Percentiles rank a stretch among this genome's conserved stretches.
These are phyloP conservation scores for Caenorhabditis japonica DNA, from an alignment of 2,888 invertebrate genomes.

Conservation along the genomic window DNA sequence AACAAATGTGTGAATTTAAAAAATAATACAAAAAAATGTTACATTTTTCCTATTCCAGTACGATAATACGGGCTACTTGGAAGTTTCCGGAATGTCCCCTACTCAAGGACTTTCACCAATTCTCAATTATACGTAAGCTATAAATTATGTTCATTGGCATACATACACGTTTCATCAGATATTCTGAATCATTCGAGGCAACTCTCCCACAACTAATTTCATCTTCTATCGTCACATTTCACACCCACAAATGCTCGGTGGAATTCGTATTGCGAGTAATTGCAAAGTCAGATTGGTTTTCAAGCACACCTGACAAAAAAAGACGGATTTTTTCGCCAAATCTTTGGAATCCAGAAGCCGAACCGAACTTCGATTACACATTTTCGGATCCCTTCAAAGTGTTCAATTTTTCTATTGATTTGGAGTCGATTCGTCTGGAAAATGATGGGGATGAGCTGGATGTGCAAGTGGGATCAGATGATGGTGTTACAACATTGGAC, in stretches of 20 bases:
- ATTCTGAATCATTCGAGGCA: too few relatives aligned
- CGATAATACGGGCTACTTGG: too few relatives aligned
- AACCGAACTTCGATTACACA: slow-evolving; percentile 25
- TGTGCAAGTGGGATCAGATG: slow-evolving; percentile 31
- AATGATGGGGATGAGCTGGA: slow-evolving; percentile 37
- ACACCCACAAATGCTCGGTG: not conserved
- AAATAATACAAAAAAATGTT: too few relatives aligned
- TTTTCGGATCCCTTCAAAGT: not conserved
- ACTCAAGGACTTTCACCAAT: too few relatives aligned
- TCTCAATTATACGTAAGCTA: too few relatives aligned
- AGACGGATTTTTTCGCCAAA: slow-evolving; percentile 1
- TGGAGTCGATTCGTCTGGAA: slow-evolving; percentile 3
- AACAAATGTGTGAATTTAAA: too few relatives aligned
- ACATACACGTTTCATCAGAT: too few relatives aligned
- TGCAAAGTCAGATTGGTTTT: slow-evolving; percentile 1
- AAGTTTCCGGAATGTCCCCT: too few relatives aligned
- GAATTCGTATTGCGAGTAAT: not conserved
- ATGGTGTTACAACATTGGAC: slow-evolving; percentile 29
- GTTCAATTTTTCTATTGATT: slow-evolving; percentile 32
- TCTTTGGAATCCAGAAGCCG: slow-evolving; percentile 13
- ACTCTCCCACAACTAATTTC: too few relatives aligned
- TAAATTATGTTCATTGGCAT: too few relatives aligned
- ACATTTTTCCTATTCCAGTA: too few relatives aligned
- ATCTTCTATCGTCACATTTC: too few relatives aligned
- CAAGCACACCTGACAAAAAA: not conserved